Base-by-base conservation (phyloP, 1,140 invertebrate genomes). In the Bradynema listronoti region DNA sequence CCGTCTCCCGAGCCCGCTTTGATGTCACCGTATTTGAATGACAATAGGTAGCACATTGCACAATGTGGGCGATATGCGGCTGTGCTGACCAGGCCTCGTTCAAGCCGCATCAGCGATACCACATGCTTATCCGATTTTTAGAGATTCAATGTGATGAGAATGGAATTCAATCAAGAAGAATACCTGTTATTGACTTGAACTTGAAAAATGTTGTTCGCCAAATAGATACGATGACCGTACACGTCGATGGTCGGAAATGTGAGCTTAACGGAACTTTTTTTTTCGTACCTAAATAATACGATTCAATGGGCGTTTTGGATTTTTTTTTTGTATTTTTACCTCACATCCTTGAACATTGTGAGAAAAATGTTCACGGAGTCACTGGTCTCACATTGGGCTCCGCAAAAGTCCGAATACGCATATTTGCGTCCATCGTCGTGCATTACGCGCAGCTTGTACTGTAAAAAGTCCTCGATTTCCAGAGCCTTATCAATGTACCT, bases 121-220 rank as follows among this genome's bases (percentile, higher is more conserved):
- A n/a, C n/a, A n/a, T n/a, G n/a, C n/a, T n/a, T n/a, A n/a, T n/a
- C n/a, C n/a, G n/a, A n/a, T n/a, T n/a, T n/a, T n/a, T n/a, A n/a
- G n/a, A n/a, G n/a, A n/a, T n/a, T n/a, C n/a, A n/a, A n/a, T n/a
- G n/a, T n/a, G n/a, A n/a, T n/a, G n/a, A n/a, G n/a, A n/a, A n/a
- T n/a, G n/a, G n/a, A n/a, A 9, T 4, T 4, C 19, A 5, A 30
- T 52, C 54, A 16, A 65, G 27, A 2, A 34, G 32, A 32, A 41
- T 39, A 73, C 71, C 65, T 24, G 56, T 74, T 69, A 34, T 77
- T 73, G 9, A 77, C 43, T n/a, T 62, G 32, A 2, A 74, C 73
- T 55, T 71, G 59, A 47, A 74, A 74, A 46, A 74, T 77, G 50
- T 74, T 74, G 49, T 74, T 74, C 4, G 73, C 72, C 33, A 74